A percentile compares a stretch with the other conserved stretches of the same genome.
phyloP scores from a whole-genome alignment of 53 echinoderm and acorn worm genomes.

The Stichopus horrens region DNA sequence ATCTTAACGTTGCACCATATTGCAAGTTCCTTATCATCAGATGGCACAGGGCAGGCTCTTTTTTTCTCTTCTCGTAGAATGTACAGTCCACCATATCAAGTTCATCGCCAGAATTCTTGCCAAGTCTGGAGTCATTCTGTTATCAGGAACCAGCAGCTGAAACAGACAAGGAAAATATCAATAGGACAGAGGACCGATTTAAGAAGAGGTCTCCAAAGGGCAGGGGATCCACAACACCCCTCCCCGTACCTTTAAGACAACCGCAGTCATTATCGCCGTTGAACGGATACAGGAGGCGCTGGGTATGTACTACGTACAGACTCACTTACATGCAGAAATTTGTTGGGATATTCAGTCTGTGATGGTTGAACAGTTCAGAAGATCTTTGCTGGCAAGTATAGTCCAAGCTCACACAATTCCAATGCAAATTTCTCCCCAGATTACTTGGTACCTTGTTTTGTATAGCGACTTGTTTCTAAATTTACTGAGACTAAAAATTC shows the following conservation, averaged over 20 bases:
- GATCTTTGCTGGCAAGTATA: no score
- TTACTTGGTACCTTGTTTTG: no score
- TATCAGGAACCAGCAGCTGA: background rate
- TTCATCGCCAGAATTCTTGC: background rate
- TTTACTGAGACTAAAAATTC: no score
- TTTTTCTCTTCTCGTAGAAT: background rate
- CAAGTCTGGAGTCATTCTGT: background rate
- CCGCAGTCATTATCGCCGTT: background rate
- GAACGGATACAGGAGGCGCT: background rate
- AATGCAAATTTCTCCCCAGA: no score
- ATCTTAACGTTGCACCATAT: no score
- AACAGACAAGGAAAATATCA: background rate
- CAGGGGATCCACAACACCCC: background rate
- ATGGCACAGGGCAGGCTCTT: no score
- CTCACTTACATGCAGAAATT: background rate
- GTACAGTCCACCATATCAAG: background rate
- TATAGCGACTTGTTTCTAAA: no score
- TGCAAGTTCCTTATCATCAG: no score
- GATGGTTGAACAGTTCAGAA: no score
- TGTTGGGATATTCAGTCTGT: background rate
- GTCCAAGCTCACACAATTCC: no score
- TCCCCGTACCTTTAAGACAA: background rate
- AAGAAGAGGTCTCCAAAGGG: background rate
- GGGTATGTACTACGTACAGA: background rate
- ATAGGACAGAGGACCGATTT: background rate